Base-by-base conservation (phyloP, 2,797 vertebrate genomes). In the Periophthalmus magnuspinnatus region DNA sequence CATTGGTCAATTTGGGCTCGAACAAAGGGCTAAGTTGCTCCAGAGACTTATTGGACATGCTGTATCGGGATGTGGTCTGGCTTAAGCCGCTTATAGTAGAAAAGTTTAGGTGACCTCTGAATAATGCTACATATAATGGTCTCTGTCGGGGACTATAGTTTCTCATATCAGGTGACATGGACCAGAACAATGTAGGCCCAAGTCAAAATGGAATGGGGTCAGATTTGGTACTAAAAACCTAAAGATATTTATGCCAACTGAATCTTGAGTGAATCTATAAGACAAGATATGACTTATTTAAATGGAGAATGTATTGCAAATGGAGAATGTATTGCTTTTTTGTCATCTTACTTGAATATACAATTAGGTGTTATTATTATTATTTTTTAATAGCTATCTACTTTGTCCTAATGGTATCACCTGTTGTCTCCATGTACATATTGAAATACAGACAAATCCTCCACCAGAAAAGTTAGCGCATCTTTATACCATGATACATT, bases 31-130 rank as follows among this genome's bases (percentile, higher is more conserved):
- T 81, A 83, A 84, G 89, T 91, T 89, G 90, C 90, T 91, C 91
- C 41, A 78, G 86, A 90, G 91, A 91, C 88, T 84, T 89, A 84
- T 90, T 90, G 87, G 84, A 92, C 88, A 93, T 77, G 89, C 87
- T 90, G 86, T 88, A 91, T 93, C 90, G 90, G 84, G 85, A 91
- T 86, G 88, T 86, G 84, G 90, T 91, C 88, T 81, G 90, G 85
- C 86, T 89, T 93, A 93, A 93, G 91, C 92, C 89, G 91, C 92
- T 94, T 93, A 93, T 71, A 81, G 83, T 81, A 80, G 85, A 90
- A 92, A 93, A 91, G 86, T 91, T 92, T 88, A 89, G 80, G 87
- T 92, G 92, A 93, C 91, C 92, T 93, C 89, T 89, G 90, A 90
- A 90, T 91, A 88, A 90, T 78, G 81, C 83, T 82, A 84, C 84